Percentiles rank a stretch among this genome's conserved stretches.
phyloP scores from a whole-genome alignment of 2,797 vertebrate species.

The Acanthornis magna region DNA sequence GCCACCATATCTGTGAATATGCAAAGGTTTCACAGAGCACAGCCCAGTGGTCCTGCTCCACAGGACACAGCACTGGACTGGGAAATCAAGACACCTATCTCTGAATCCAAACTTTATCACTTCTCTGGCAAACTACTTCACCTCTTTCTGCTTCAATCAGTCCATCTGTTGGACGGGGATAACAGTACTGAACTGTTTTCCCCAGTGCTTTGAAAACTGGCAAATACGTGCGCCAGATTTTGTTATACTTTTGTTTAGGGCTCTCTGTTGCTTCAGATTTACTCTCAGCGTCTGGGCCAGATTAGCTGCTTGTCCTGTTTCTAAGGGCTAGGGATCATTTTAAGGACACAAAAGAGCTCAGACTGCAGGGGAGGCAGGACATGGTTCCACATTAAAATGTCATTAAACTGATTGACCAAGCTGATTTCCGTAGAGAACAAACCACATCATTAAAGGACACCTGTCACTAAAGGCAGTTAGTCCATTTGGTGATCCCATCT shows the following conservation, averaged over 20 bases:
- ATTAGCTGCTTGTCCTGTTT: neutral
- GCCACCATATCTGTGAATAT: accelerated
- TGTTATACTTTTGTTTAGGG: neutral
- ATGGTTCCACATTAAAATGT: neutral
- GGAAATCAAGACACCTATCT: neutral
- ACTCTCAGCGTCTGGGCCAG: neutral
- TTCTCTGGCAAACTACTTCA: neutral
- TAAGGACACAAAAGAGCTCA: neutral
- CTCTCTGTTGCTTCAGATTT: neutral
- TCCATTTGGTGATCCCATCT: neutral
- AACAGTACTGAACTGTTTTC: neutral
- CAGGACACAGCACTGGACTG: neutral
- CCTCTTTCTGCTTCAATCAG: neutral
- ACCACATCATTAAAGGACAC: neutral
- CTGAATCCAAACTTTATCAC: neutral
- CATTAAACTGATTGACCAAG: neutral
- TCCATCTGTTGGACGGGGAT: neutral
- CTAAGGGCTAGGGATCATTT: neutral
- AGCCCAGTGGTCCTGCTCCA: neutral
- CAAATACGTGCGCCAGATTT: neutral
- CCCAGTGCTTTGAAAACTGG: neutral
- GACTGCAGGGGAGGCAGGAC: neutral
- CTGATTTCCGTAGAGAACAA: neutral
- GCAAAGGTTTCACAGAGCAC: neutral
- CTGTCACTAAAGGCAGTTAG: neutral